These are phyloP conservation scores for Cyclura pinguis DNA, from an alignment of 2,797 vertebrate genomes.

Conservation along the genomic window DNA sequence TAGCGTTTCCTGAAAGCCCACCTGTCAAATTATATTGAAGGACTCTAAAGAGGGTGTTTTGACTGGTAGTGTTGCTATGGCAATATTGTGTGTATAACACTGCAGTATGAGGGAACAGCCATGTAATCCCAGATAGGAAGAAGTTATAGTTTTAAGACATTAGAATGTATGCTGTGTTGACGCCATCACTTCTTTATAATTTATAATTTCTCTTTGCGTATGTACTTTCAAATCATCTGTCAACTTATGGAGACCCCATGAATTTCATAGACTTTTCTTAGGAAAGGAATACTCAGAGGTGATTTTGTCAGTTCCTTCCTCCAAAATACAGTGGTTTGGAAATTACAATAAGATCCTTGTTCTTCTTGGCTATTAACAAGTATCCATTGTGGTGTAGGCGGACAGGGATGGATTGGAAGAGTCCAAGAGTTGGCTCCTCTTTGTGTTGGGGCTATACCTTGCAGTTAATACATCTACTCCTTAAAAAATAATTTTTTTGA, in stretches of 20 bases:
- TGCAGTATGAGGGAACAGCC: neutral
- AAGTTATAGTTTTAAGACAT: neutral
- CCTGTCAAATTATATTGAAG: constrained; percentile 14
- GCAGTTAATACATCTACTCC: neutral
- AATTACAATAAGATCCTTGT: neutral
- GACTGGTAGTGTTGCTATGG: constrained; percentile 25
- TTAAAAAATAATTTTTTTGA: neutral
- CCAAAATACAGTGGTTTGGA: no score
- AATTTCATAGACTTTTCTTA: no score
- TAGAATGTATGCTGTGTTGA: neutral
- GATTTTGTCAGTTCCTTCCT: no score
- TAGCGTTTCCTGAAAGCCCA: neutral
- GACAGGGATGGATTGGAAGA: neutral
- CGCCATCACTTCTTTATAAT: neutral
- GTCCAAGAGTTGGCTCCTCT: neutral
- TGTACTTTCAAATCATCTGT: neutral
- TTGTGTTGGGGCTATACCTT: neutral
- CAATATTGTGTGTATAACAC: constrained; percentile 14
- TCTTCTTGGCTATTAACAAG: neutral
- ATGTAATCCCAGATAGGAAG: neutral
- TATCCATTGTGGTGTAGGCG: neutral
- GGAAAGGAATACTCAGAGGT: no score
- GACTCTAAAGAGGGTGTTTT: neutral
- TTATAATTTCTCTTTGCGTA: neutral
- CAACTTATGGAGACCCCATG: no score